Evolutionary conservation across 2,113 vertebrate species (phyloP).

Genomic region (Glareola pratincola): DNA sequence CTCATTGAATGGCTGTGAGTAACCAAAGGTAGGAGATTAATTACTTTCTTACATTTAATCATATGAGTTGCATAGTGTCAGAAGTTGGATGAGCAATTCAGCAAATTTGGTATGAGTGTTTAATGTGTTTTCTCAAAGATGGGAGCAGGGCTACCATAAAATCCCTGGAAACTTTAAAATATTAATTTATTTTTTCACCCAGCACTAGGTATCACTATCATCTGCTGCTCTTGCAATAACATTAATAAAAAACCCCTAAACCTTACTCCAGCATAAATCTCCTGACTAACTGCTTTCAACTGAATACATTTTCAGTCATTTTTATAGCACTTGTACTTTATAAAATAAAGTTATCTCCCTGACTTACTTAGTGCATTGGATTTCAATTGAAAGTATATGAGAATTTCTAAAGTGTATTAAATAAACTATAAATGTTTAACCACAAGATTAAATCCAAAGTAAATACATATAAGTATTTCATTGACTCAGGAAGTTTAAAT

Average conservation of each 20-base stretch:
- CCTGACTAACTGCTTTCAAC: background rate
- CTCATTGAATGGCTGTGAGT: background rate
- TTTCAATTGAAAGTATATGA: background rate
- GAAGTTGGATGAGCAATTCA: background rate
- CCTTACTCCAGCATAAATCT: background rate
- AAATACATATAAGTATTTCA: background rate
- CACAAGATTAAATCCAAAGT: background rate
- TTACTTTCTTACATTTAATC: background rate
- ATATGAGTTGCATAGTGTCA: background rate
- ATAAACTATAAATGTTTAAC: background rate
- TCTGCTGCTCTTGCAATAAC: background rate
- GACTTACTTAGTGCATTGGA: background rate
- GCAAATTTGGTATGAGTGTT: background rate
- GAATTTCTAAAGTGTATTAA: background rate
- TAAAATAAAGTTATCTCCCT: background rate
- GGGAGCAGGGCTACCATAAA: background rate
- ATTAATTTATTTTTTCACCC: fast-evolving
- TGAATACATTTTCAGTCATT: background rate
- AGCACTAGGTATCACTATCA: background rate
- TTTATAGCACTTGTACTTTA: background rate
- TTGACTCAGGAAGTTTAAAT: background rate
- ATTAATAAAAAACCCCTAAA: background rate
- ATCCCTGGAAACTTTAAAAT: background rate
- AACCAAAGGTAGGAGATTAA: background rate
- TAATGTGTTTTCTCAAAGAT: background rate